Percentiles rank a stretch among this genome's conserved stretches.
Conservation (phyloP, 2,888 invertebrate species). For the Catocala nupta region DNA sequence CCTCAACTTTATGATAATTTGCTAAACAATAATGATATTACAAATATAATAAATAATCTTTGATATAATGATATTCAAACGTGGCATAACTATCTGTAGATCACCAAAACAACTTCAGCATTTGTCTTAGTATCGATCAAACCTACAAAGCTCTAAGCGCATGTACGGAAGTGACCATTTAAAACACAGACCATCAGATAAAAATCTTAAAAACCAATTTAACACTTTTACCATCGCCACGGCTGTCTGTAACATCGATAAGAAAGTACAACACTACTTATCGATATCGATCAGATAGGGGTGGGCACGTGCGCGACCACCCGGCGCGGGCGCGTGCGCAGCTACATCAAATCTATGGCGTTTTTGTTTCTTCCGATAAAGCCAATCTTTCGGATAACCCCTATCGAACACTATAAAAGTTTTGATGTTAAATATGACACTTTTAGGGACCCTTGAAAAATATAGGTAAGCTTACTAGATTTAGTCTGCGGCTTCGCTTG, state of each 20-base stretch:
- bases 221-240: slow-evolving; percentile 26
- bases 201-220: slow-evolving; percentile 20
- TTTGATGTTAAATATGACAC: slow-evolving; percentile 24
- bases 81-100: too few relatives aligned
- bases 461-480: not conserved
- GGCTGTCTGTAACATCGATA: slow-evolving; percentile 43
- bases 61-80: too few relatives aligned
- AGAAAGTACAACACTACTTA: slow-evolving; percentile 60
- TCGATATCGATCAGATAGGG: slow-evolving; percentile 81
- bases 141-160: too few relatives aligned
- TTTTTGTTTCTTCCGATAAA: slow-evolving; percentile 59
- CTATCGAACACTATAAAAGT: slow-evolving; percentile 34
- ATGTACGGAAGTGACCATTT: too few relatives aligned
- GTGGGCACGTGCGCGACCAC: slow-evolving; percentile 82
- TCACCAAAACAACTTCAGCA: too few relatives aligned
- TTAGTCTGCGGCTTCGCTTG: too few relatives aligned
- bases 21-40: too few relatives aligned
- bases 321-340: slow-evolving; percentile 77
- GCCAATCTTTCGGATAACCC: slow-evolving; percentile 48
- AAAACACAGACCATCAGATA: too few relatives aligned
- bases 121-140: too few relatives aligned
- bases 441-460: slow-evolving; percentile 7
- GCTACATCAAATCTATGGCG: slow-evolving; percentile 40
- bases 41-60: too few relatives aligned
- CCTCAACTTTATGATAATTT: too few relatives aligned